These are phyloP conservation scores for Distichodus sexfasciatus DNA, from an alignment of 2,797 vertebrate species.

Conservation along the genomic window DNA sequence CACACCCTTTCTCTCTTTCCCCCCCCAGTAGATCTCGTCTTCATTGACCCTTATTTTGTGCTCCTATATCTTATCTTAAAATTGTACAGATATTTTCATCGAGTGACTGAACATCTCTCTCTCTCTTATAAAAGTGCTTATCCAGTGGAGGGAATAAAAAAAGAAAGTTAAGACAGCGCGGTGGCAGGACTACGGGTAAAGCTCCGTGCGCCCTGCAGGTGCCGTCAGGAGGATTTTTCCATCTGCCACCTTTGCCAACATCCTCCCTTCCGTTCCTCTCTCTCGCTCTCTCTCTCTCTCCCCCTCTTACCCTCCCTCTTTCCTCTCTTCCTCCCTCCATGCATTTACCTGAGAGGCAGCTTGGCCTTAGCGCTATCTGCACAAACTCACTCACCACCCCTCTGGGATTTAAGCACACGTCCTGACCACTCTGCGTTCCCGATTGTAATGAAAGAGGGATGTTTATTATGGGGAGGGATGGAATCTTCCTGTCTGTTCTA, in stretches of 20 bases:
- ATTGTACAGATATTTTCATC: too few species aligned
- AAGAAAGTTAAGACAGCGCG: constrained; percentile 14
- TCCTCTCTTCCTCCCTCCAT: too few species aligned
- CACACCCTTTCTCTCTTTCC: background rate
- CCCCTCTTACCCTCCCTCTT: too few species aligned
- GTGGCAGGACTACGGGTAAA: constrained; percentile 2
- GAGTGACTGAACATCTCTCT: too few species aligned
- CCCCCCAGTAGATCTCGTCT: too few species aligned
- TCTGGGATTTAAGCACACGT: background rate
- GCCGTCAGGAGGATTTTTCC: constrained; percentile 19
- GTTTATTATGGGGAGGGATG: background rate
- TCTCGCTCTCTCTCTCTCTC: too few species aligned
- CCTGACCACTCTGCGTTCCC: background rate
- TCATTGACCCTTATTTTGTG: too few species aligned
- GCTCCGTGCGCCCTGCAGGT: constrained; percentile 4
- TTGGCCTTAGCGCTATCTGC: background rate
- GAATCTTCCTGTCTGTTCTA: background rate
- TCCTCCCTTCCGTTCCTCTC: background rate
- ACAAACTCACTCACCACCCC: background rate
- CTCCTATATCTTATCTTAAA: too few species aligned
- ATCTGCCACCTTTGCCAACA: constrained; percentile 31
- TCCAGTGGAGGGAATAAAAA: too few species aligned
- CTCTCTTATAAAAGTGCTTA: too few species aligned
- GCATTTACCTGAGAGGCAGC: constrained; percentile 9
- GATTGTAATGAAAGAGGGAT: background rate